Base-by-base conservation (phyloP, 1,140 invertebrate genomes). In the Ctenoplectra terminalis region DNA sequence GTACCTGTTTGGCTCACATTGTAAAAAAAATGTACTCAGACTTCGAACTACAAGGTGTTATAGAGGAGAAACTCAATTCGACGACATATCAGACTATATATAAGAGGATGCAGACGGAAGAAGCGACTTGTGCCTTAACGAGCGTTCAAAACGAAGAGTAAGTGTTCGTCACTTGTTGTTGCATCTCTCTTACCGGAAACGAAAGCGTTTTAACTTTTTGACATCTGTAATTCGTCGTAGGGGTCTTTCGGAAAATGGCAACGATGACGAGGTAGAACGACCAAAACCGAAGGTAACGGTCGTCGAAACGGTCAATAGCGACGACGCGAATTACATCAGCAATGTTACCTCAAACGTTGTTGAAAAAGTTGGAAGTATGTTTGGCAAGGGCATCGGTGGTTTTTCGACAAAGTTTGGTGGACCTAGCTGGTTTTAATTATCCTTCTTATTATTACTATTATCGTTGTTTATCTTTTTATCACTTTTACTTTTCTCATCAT, bases 11-110 rank as follows among this genome's bases (percentile, higher is more conserved):
- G 87, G 98, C 98, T 90, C 98, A 98, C 91, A 98, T 99, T 86
- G 96, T 99, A 69, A 99, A 99, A 97, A 99, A 99, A 97, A 96
- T 99, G 90, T 99, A 99, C 94, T 98, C 98, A 31, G 99, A 99
- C 93, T 99, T 99, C 94, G 99, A 99, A 94, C 95, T 99, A 72
- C 99, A 99, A 95, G 99, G 99, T 81, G 98, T 99, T 29, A 98
- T 98, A 92, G 99, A 99, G 91, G 98, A 99, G 92, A 98, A 98
- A 94, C 94, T 99, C n/a, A 99, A 99, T 94, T 98, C 97, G 61
- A 99, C 99, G 95, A 97, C 96, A 89, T 99, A 99, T 95, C 98
- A 99, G 94, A 97, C 96, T 64, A 97, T 99, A 88, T 96, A 96
- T 74, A 96, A 97, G 88, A 95, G 99, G 88, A 98, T 99, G 96